A percentile compares a stretch with the other conserved stretches of the same genome.
Evolutionary conservation across 2,888 invertebrate genomes (phyloP).

Genomic region (Eupithecia pulchellata): DNA sequence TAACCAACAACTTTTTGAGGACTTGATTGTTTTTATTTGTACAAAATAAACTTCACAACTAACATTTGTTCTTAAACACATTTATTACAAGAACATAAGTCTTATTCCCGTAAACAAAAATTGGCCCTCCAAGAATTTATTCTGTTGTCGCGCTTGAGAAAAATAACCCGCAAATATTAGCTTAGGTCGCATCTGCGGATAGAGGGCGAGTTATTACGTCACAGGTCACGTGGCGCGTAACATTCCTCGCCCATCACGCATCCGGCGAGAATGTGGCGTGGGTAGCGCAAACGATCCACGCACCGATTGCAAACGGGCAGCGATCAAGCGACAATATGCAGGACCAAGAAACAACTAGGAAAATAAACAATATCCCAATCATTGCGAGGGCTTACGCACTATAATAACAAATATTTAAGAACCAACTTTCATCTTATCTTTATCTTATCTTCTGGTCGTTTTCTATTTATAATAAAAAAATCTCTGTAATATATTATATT

Average conservation of each 20-base stretch:
- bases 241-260: slow-evolving; percentile 44
- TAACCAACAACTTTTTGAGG: neutral
- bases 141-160: slow-evolving; percentile 34
- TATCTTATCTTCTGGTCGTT: too few species aligned
- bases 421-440: too few species aligned
- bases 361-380: too few species aligned
- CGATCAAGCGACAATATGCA: neutral
- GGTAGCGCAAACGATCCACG: slow-evolving; percentile 17
- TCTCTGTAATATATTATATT: too few species aligned
- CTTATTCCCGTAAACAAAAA: slow-evolving; percentile 17
- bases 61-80: neutral
- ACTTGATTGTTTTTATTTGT: neutral
- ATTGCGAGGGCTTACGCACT: too few species aligned
- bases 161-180: slow-evolving; percentile 47
- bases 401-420: too few species aligned
- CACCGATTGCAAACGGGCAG: neutral
- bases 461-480: too few species aligned
- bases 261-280: slow-evolving; percentile 31
- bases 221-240: slow-evolving; percentile 43
- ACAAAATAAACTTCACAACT: neutral
- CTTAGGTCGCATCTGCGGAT: slow-evolving; percentile 49
- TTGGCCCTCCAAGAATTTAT: slow-evolving; percentile 36
- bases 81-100: slow-evolving; percentile 10
- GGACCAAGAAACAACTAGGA: too few species aligned
- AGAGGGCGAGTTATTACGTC: slow-evolving; percentile 47